Conservation (phyloP, 2,797 vertebrate genomes). For the Hephaestus fuliginosus region DNA sequence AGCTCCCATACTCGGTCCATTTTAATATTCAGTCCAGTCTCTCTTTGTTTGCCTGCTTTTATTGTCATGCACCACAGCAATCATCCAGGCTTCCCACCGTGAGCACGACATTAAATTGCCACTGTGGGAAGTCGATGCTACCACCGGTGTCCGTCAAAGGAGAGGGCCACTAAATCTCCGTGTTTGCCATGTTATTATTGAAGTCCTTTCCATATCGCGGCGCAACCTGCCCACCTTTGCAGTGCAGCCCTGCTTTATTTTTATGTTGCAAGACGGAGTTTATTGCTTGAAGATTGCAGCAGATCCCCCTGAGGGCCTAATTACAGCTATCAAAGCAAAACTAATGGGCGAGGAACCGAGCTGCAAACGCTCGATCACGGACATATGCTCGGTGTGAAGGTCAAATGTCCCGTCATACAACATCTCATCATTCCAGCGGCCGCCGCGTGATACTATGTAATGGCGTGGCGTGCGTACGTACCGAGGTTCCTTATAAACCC, state of each 20-base stretch:
- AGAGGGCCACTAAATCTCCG: neutral
- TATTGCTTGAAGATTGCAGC: constrained; percentile 72
- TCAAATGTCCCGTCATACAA: constrained; percentile 49
- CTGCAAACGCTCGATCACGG: constrained; percentile 59
- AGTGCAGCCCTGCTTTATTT: constrained; percentile 54
- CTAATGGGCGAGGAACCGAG: constrained; percentile 70
- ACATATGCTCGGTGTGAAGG: constrained; percentile 62
- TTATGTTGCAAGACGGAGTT: constrained; percentile 62
- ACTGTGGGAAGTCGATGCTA: neutral
- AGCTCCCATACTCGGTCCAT: neutral
- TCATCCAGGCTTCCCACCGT: neutral
- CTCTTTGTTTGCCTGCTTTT: constrained; percentile 3
- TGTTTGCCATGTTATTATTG: constrained; percentile 25
- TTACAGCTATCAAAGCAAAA: constrained; percentile 74
- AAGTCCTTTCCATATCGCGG: constrained; percentile 18
- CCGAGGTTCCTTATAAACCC: neutral
- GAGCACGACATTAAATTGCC: constrained; percentile 1
- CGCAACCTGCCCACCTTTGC: constrained; percentile 42
- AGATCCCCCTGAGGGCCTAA: constrained; percentile 70
- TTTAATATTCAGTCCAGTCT: neutral
- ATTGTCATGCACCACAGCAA: neutral
- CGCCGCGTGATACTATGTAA: neutral
- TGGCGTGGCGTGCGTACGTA: neutral
- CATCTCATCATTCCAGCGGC: constrained; percentile 28
- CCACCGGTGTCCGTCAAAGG: constrained; percentile 18